These are phyloP conservation scores for Arvicanthis niloticus DNA, from an alignment of 2,113 vertebrate genomes.

Conservation along the genomic window DNA sequence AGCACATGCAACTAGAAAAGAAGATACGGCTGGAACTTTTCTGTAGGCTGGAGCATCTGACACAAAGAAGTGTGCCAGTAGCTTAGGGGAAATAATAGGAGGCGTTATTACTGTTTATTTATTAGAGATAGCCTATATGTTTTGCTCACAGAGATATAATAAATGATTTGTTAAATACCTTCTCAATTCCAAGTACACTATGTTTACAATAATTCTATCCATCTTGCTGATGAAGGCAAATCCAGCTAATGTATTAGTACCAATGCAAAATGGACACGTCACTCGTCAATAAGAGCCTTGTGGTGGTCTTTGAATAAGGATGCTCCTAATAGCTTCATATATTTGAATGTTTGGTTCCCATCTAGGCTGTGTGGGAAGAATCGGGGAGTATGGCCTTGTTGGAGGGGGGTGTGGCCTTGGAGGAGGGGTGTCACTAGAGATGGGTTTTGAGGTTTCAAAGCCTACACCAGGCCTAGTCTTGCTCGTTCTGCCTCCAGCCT, in stretches of 20 bases:
- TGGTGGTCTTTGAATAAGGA: background rate
- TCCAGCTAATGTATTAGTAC: background rate
- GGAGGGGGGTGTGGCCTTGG: background rate
- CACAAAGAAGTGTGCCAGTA: background rate
- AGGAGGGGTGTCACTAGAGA: background rate
- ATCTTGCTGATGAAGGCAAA: background rate
- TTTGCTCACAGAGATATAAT: background rate
- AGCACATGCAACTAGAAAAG: background rate
- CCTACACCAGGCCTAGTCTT: background rate
- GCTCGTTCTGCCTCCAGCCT: background rate
- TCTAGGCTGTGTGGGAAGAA: background rate
- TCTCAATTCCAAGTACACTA: background rate
- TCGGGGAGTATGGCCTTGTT: background rate
- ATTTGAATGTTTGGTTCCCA: background rate
- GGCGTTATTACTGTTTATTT: background rate
- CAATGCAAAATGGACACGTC: background rate
- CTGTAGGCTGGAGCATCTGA: background rate
- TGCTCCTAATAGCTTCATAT: background rate
- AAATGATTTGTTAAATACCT: background rate
- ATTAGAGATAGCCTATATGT: background rate
- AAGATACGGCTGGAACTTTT: background rate
- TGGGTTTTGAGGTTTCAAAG: background rate
- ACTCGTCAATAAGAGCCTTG: background rate
- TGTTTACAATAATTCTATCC: constrained; percentile 25
- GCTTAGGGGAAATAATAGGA: background rate